Evolutionary conservation across 2,113 vertebrate species (phyloP).

Genomic region (Ceyx cyanopectus): DNA sequence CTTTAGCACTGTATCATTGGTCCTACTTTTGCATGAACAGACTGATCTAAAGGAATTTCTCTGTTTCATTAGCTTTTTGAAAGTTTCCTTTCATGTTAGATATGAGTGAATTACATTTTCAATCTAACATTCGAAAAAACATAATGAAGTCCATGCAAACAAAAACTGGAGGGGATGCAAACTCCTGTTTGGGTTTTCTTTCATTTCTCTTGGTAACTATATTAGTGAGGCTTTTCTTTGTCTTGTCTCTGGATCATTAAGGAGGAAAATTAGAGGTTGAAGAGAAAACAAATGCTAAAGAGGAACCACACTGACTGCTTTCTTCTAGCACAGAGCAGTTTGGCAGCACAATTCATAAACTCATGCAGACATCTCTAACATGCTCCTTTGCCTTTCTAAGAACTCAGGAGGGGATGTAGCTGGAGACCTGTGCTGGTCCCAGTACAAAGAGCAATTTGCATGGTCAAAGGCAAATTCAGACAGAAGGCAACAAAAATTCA

Average conservation of each 20-base stretch:
- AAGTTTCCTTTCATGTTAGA: not conserved
- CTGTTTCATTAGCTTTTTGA: not conserved
- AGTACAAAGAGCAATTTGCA: not conserved
- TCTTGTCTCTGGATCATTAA: not conserved
- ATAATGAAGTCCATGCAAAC: not conserved
- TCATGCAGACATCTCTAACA: not conserved
- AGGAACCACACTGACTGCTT: not conserved
- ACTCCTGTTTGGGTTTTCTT: not conserved
- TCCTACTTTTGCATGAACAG: not conserved
- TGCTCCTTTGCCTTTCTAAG: not conserved
- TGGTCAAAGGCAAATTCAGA: not conserved
- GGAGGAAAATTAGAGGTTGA: not conserved
- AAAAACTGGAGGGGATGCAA: not conserved
- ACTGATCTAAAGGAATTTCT: not conserved
- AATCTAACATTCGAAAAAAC: not conserved
- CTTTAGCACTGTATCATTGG: not conserved
- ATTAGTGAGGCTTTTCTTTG: not conserved
- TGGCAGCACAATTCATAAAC: not conserved
- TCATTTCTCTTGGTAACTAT: not conserved
- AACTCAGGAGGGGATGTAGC: not conserved
- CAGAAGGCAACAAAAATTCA: not conserved
- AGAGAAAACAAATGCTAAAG: not conserved
- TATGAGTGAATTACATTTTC: not conserved
- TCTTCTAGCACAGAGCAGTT: not conserved
- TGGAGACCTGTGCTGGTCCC: not conserved